Base-by-base conservation (phyloP, 2,888 invertebrate species). In the Seladonia tumulorum region DNA sequence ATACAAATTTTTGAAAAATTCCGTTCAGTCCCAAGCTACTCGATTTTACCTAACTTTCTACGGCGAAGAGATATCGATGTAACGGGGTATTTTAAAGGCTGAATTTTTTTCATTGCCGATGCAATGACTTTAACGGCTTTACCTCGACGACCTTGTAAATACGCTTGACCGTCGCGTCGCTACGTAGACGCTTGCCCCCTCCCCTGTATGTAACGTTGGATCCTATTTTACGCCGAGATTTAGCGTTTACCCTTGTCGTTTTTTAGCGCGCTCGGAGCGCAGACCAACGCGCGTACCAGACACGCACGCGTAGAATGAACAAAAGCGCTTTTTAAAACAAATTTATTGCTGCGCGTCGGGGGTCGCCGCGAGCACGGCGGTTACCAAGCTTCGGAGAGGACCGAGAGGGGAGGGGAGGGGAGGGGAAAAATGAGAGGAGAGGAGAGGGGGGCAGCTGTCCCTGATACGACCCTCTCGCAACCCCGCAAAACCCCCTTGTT, bases 301-400 rank as follows among this genome's bases (percentile, higher is more conserved):
- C 82, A 76, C 73, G 73, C 73, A 76, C 77, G 72, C 70, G 76
- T 16, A 83, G 75, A 63, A 86, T 86, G 86, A 89, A 92, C 92
- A 92, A 93, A 93, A 92, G 92, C 90, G 91, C 90, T 93, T 93
- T 93, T 93, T 92, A 91, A 92, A 93, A 89, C 82, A 90, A 93
- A 93, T 93, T 93, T 93, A 93, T 93, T 88, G 87, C 90, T 80
- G 76, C 79, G 87, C 91, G 81, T 72, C 84, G 82, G 83, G 87
- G 87, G 83, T 88, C 81, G 85, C 87, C 89, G 83, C 89, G 89
- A 92, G 91, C 92, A 91, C 85, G 89, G 74, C 88, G 92, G 86
- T 89, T 88, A 85, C 82, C 83, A 76, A 73, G 84, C 75, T 10
- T n/a, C 12, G 29, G 18, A 8, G 63, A 1, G 60, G 25, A 16